Evolutionary conservation across 2,113 vertebrate genomes (phyloP).

Genomic region (Microcebus ravelobensis): DNA sequence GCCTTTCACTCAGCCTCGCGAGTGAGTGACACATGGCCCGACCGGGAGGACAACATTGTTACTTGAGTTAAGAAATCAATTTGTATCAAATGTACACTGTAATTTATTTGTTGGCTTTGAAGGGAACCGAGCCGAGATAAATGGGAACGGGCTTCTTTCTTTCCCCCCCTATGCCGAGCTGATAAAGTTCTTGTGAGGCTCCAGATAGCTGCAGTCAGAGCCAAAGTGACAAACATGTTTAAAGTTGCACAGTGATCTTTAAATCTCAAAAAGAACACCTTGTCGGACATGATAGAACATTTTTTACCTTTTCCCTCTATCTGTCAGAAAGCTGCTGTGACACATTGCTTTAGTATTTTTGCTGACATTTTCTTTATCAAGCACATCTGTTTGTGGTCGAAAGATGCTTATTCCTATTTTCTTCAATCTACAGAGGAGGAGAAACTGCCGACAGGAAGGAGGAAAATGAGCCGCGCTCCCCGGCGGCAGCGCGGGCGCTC

Average conservation of each 20-base stretch:
- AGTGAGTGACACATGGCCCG: slow-evolving; percentile 99
- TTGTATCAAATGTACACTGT: slow-evolving; percentile 99
- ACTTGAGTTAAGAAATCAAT: slow-evolving; percentile 99
- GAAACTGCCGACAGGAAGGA: slow-evolving; percentile 76
- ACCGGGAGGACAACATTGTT: slow-evolving; percentile 99
- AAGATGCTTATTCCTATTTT: slow-evolving; percentile 92
- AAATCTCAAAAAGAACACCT: slow-evolving; percentile 99
- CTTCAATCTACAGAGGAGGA: slow-evolving; percentile 84
- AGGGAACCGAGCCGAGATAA: slow-evolving; percentile 99
- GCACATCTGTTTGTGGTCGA: slow-evolving; percentile 95
- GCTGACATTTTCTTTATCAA: slow-evolving; percentile 99
- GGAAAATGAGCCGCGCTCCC: slow-evolving; percentile 78
- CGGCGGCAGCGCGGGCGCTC: neutral
- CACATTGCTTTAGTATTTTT: slow-evolving; percentile 96
- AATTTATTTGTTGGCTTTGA: slow-evolving; percentile 99
- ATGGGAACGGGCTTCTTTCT: slow-evolving; percentile 94
- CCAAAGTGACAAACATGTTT: slow-evolving; percentile 99
- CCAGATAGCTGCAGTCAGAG: slow-evolving; percentile 98
- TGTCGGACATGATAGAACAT: slow-evolving; percentile 99
- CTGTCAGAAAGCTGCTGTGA: slow-evolving; percentile 96
- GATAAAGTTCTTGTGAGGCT: slow-evolving; percentile 99
- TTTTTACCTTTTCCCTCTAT: slow-evolving; percentile 97
- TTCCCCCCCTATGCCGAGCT: slow-evolving; percentile 86
- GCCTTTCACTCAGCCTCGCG: slow-evolving; percentile 97
- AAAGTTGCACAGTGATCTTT: slow-evolving; percentile 99